Evolutionary conservation across 1,140 invertebrate species (phyloP), one percentile per base, ranked within the genome.

Genomic region (Leptinotarsa undecemlineata): DNA sequence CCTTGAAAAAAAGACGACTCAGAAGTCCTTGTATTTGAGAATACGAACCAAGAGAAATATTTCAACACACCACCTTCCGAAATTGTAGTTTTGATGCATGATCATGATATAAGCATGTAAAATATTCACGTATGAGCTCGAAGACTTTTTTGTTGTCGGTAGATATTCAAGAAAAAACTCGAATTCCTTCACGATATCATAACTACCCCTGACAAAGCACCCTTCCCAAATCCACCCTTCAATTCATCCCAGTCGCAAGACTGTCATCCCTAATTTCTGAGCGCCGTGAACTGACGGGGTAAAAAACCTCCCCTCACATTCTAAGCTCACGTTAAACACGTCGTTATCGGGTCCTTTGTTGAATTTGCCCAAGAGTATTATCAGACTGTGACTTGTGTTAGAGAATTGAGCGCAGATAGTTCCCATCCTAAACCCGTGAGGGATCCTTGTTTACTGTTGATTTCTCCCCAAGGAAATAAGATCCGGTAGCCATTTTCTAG

Each of bases 391-490:
- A 70, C 51, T 57, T 17, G 4, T 0, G 4, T 0, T 5, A 4
- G 51, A 1, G 51, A 57, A n/a, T 17, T 8, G 15, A 4, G 51
- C 13, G 4, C 13, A 5, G 1, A 14, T 4, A n/a, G 8, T 19
- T 62, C 72, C 76, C 78, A 78, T 63, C 77, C 80, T 81, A 4
- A 73, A 19, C n/a, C 21, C 14, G 48, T 42, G 17, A 68, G 78
- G 76, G 76, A 75, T 71, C 48, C 69, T 75, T 80, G 80, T 81
- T 81, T 81, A 78, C 77, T 79, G 76, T 72, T 70, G 77, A 82
- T 81, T 78, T 82, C 73, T 75, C 81, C 80, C 80, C 72, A 72
- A 82, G 81, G 81, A 82, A 82, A 82, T 82, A 82, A 82, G 81
- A 82, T 79, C 81, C 80, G 77, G 80, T 78, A 80, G 81, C 81